These are phyloP conservation scores for Agriotes lineatus DNA, from an alignment of 2,888 invertebrate species.

Conservation along the genomic window DNA sequence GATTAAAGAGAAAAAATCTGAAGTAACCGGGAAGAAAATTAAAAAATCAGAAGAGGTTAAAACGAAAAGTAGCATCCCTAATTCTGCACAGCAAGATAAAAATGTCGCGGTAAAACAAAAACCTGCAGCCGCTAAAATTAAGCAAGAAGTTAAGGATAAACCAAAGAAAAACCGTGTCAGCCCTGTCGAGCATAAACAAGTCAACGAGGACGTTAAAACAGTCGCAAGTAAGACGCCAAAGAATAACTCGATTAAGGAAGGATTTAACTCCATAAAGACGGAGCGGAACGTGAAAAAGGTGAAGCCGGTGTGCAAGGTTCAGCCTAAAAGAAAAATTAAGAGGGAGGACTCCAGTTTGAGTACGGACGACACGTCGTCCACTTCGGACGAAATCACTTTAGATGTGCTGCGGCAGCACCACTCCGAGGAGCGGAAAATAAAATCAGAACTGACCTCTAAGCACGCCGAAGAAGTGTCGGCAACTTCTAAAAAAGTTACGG, in stretches of 20 bases:
- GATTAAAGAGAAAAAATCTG: slow-evolving; percentile 34
- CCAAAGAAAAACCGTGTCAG: slow-evolving; percentile 37
- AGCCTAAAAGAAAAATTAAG: slow-evolving; percentile 32
- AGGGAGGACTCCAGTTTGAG: slow-evolving; percentile 5
- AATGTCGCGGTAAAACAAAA: slow-evolving; percentile 22
- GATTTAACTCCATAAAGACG: slow-evolving; percentile 44
- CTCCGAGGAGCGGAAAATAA: slow-evolving; percentile 34
- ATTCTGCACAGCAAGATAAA: background rate
- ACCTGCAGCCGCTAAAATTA: slow-evolving; percentile 24
- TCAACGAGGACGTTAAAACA: slow-evolving; percentile 39
- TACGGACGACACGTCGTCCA: slow-evolving; percentile 45
- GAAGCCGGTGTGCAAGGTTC: slow-evolving; percentile 33
- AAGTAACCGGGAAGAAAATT: slow-evolving; percentile 37
- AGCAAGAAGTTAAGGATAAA: slow-evolving; percentile 32
- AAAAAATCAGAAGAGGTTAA: slow-evolving; percentile 37
- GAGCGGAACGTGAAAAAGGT: slow-evolving; percentile 47
- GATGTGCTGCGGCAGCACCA: slow-evolving; percentile 42
- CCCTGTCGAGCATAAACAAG: slow-evolving; percentile 32
- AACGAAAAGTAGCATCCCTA: background rate
- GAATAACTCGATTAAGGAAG: slow-evolving; percentile 55
- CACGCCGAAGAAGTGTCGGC: background rate
- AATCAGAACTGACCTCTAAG: slow-evolving; percentile 15
- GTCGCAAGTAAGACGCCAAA: slow-evolving; percentile 43
- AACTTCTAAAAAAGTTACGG: slow-evolving; percentile 17
- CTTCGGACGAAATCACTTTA: slow-evolving; percentile 51